Base-by-base conservation (phyloP, 2,888 invertebrate genomes). In the Aleiodes testaceus region DNA sequence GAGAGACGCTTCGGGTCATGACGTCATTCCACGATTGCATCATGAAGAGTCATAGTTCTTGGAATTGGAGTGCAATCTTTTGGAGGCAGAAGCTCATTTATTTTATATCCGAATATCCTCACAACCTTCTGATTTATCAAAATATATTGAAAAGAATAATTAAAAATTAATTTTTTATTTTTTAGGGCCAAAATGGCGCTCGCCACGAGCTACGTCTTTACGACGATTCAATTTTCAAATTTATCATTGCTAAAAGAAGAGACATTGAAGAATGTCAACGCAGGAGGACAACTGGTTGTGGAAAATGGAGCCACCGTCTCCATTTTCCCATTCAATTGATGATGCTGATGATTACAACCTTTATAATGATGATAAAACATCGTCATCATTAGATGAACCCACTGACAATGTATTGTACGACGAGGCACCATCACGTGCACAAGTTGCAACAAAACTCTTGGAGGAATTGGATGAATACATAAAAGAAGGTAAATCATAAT, bases 171-270 rank as follows among this genome's bases (percentile, higher is more conserved):
- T n/a, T n/a, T n/a, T n/a, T n/a, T n/a, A n/a, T 36, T 79, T 85
- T 91, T 76, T 90, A 95, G 95, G 89, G 94, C 94, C 95, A 92
- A 82, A 87, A 95, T 95, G 95, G 95, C 95, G 91, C 90, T 91
- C 90, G 88, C 88, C 88, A 87, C 90, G 90, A 90, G 90, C 90
- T 90, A 88, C 80, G 90, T 90, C 89, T 90, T 90, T 89, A 90
- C 89, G 88, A 89, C 91, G 91, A 92, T 89, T 83, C 81, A 75
- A 75, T 80, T 82, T 78, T 70, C 78, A 77, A 79, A 20, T 22
- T 78, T 80, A 79, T 78, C 80, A 78, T 70, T 61, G 36, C 79
- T 75, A 73, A 64, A 79, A 63, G 68, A 77, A 72, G 79, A 79
- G 81, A 63, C 45, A 9, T n/a, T 69, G 71, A 69, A 79, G 59